A percentile compares a stretch with the other conserved stretches of the same genome.
Evolutionary conservation across 1,140 invertebrate species (phyloP).

Genomic region (Littorina saxatilis): DNA sequence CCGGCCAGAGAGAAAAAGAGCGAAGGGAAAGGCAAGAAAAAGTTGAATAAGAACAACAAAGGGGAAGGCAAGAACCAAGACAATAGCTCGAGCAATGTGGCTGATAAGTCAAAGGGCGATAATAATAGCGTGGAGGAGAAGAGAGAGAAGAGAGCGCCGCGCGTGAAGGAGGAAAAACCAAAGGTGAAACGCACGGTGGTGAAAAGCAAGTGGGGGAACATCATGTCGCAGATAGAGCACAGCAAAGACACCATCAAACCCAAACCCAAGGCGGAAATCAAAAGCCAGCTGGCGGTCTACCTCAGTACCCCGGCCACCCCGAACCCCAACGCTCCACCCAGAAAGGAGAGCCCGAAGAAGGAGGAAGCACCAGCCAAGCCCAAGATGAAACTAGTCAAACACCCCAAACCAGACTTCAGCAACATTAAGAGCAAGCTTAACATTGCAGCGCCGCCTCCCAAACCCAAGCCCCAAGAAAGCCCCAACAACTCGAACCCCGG

Average conservation of each 20-base stretch:
- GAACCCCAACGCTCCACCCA: background rate
- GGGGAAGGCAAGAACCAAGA: slow-evolving; percentile 44
- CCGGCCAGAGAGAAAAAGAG: slow-evolving; percentile 61
- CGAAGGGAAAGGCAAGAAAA: slow-evolving; percentile 49
- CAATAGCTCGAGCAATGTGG: slow-evolving; percentile 1
- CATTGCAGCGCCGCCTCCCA: slow-evolving; percentile 43
- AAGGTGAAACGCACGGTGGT: slow-evolving; percentile 70
- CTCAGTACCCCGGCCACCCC: slow-evolving; percentile 47
- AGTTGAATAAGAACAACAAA: slow-evolving; percentile 42
- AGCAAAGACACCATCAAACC: slow-evolving; percentile 65
- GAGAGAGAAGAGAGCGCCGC: slow-evolving; percentile 45
- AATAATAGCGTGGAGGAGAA: slow-evolving; percentile 5
- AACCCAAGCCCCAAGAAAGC: background rate
- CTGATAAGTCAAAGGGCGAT: background rate
- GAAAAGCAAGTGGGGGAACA: slow-evolving; percentile 75
- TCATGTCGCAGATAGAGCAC: slow-evolving; percentile 74
- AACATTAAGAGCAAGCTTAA: slow-evolving; percentile 70
- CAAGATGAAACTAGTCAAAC: slow-evolving; percentile 51
- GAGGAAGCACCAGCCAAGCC: slow-evolving; percentile 49
- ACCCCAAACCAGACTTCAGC: slow-evolving; percentile 68
- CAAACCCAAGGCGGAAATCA: slow-evolving; percentile 72
- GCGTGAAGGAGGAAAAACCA: slow-evolving; percentile 58
- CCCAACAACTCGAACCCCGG: background rate
- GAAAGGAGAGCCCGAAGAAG: slow-evolving; percentile 41
- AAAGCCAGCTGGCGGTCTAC: slow-evolving; percentile 70